These are phyloP conservation scores for Chloroceryle amazona DNA, from an alignment of 2,797 vertebrate species.

Conservation along the genomic window DNA sequence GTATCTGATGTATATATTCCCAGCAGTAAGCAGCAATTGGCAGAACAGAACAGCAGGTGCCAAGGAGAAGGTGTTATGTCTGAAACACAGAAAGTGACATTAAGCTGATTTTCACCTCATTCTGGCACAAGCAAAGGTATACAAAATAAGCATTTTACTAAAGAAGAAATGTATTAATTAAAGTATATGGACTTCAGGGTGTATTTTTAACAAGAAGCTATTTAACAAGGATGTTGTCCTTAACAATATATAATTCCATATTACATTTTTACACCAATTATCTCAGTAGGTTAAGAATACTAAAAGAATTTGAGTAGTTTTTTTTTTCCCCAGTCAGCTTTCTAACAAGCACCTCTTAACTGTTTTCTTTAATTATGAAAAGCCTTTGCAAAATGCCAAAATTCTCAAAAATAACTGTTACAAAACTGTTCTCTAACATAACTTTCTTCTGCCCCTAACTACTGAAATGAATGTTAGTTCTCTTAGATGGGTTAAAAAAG, in stretches of 20 bases:
- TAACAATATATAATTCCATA: background rate
- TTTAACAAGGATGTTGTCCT: constrained; percentile 20
- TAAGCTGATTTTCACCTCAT: background rate
- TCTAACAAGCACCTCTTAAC: background rate
- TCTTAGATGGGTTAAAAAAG: background rate
- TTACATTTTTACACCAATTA: constrained; percentile 1
- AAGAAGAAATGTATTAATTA: background rate
- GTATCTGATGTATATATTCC: background rate
- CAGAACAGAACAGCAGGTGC: constrained; percentile 39
- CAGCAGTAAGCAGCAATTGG: constrained; percentile 29
- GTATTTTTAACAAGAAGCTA: background rate
- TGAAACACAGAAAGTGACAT: constrained; percentile 15
- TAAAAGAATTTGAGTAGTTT: background rate
- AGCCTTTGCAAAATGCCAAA: background rate
- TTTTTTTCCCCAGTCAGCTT: background rate
- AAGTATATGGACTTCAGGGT: background rate
- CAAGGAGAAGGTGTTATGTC: background rate
- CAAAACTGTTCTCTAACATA: background rate
- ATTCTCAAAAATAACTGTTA: background rate
- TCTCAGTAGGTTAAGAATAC: background rate
- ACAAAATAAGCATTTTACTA: background rate
- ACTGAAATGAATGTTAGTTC: background rate
- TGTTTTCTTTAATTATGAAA: constrained; percentile 14
- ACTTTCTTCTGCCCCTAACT: background rate
- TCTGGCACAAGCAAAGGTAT: background rate